phyloP scores from a whole-genome alignment of 2,113 vertebrate genomes.

The Myotis brandtii region DNA sequence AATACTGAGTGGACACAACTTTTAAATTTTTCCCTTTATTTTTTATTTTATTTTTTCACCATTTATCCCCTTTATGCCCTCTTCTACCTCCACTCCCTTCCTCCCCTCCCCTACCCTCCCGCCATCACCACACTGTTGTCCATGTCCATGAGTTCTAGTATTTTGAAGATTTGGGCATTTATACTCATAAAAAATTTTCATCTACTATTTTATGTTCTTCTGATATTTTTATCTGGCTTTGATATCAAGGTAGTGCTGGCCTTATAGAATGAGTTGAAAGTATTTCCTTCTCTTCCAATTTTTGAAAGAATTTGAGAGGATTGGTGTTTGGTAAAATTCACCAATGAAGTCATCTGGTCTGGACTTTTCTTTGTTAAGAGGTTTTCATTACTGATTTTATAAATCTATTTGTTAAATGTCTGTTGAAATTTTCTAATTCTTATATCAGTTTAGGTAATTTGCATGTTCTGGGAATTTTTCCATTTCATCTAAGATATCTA shows the following conservation, averaged over 20 bases:
- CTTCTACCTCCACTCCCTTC: too few relatives aligned
- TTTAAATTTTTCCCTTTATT: neutral
- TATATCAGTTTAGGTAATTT: neutral
- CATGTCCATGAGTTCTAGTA: too few relatives aligned
- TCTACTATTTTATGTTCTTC: neutral
- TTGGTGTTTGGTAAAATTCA: neutral
- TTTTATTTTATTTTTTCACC: neutral
- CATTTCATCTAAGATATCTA: neutral
- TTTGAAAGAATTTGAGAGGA: neutral
- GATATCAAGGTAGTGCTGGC: neutral
- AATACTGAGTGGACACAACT: neutral
- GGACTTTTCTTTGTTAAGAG: neutral
- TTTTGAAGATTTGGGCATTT: neutral
- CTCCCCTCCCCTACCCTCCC: too few relatives aligned
- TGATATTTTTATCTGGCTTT: neutral
- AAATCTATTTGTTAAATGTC: neutral
- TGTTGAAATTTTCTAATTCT: neutral
- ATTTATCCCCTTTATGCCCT: too few relatives aligned
- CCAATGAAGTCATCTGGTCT: neutral
- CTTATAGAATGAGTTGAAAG: neutral
- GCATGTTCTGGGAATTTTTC: neutral
- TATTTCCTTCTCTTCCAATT: neutral
- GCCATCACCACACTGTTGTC: too few relatives aligned
- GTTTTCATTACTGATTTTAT: neutral
- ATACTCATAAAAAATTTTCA: neutral